Evolutionary conservation across 2,797 vertebrate genomes (phyloP), one percentile per base, ranked within the genome.

Genomic region (Fundulus diaphanus): DNA sequence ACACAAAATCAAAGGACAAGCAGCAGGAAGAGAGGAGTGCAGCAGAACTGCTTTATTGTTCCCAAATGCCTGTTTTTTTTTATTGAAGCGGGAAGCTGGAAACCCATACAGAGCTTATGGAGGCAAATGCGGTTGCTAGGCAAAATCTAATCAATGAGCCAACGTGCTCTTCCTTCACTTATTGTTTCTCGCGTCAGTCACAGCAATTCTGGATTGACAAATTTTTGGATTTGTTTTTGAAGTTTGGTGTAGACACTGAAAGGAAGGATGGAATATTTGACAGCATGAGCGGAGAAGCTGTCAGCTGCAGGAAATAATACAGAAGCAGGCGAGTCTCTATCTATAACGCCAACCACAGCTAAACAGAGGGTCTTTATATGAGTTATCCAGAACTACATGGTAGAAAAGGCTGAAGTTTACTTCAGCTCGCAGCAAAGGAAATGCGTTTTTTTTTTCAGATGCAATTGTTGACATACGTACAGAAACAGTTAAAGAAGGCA

Each of bases 1-100:
- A 85, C 82, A 88, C 86, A 79, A 92, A 92, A 93, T 88, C 91
- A 93, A 93, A 90, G 85, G 87, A 93, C 83, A 82, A 86, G 86
- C 91, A 84, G 90, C 88, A 79, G 89, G 90, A 88, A 86, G 70
- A 82, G 87, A 84, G 74, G 73, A 88, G 76, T 37, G 72, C 84
- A 46, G 82, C 79, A 87, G 79, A 88, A 88, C 87, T 63, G 74
- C 81, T 89, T 91, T 91, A 91, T 92, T 90, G 83, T 87, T 92
- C 87, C 89, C 88, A 80, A 87, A 88, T 87, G 88, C 82, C 82
- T 71, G 6, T 78, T 88, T 87, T 88, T 87, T 79, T 88, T 89
- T 83, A 86, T 91, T 92, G 86, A 91, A 83, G 84, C 56, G 82
- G 86, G 85, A 83, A 89, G 84, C 85, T 84, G 69, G 63, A 85